Conservation (phyloP, 1,140 invertebrate genomes). For the Drosophila mayri region DNA sequence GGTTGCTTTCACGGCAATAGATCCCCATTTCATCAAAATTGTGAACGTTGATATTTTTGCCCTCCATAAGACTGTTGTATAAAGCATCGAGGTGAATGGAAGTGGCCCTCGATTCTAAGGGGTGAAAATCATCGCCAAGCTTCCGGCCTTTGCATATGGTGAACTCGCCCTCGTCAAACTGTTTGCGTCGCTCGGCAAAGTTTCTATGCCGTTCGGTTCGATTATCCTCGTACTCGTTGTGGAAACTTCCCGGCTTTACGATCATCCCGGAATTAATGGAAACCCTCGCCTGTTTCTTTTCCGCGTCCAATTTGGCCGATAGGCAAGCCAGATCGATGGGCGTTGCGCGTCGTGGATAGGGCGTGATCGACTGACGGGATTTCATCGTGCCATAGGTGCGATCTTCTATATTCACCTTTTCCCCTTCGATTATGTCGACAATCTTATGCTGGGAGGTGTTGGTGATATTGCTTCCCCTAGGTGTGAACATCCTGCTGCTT, state of each 20-base stretch:
- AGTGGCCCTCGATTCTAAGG: not conserved
- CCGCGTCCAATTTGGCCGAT: constrained; percentile 3
- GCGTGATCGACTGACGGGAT: not conserved
- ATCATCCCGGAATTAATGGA: accelerated
- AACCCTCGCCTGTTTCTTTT: not conserved
- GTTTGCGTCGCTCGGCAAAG: constrained; percentile 9
- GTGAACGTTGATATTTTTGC: no score
- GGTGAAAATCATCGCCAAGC: not conserved
- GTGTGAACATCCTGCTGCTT: not conserved
- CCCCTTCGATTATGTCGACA: not conserved
- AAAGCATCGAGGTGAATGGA: not conserved
- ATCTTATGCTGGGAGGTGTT: not conserved
- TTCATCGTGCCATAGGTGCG: constrained; percentile 15
- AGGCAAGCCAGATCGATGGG: constrained; percentile 1
- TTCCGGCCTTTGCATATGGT: constrained; percentile 44
- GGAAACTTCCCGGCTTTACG: not conserved
- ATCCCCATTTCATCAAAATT: not conserved
- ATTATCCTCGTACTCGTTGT: not conserved
- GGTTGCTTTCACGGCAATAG: not conserved
- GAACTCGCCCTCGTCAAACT: constrained; percentile 30
- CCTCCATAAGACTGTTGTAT: not conserved
- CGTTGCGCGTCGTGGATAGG: not conserved
- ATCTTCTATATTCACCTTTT: not conserved
- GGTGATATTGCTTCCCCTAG: not conserved
- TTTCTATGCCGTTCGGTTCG: not conserved